phyloP scores from a whole-genome alignment of 1,140 invertebrate genomes.

The Matsumurasca onukii region DNA sequence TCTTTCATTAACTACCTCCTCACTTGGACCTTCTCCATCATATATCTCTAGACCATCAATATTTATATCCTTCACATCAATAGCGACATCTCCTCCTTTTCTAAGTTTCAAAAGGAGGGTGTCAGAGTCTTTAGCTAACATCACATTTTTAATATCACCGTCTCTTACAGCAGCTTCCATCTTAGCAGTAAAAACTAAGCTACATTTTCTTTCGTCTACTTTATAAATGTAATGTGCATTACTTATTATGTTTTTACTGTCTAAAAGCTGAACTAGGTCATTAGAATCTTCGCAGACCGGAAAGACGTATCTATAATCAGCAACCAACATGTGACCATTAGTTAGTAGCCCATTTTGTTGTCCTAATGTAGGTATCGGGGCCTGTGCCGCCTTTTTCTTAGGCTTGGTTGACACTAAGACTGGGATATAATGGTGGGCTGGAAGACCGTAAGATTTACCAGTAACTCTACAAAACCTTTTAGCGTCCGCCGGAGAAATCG shows the following conservation, averaged over 20 bases:
- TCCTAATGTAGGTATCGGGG: conserved; percentile 53
- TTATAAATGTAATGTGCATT: conserved; percentile 71
- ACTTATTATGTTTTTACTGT: conserved; percentile 54
- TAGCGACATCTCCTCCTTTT: conserved; percentile 67
- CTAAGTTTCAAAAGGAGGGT: conserved; percentile 70
- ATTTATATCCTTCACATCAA: conserved; percentile 65
- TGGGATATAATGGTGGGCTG: conserved; percentile 77
- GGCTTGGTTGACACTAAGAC: conserved; percentile 58
- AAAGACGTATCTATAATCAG: conserved; percentile 72
- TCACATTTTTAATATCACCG: conserved; percentile 73
- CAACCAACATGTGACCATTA: conserved; percentile 57
- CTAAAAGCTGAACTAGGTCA: conserved; percentile 61
- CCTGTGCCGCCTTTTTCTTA: conserved; percentile 55
- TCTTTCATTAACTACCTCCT: conserved; percentile 54
- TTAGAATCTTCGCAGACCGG: conserved; percentile 65
- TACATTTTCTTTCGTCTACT: conserved; percentile 68
- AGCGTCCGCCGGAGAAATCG: conserved; percentile 77
- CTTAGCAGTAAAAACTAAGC: conserved; percentile 70
- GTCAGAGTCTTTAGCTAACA: conserved; percentile 72
- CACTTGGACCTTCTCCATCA: conserved; percentile 63
- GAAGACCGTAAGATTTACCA: conserved; percentile 73
- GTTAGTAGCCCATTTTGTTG: conserved; percentile 48
- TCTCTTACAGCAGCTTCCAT: conserved; percentile 74
- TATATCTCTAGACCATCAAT: conserved; percentile 58
- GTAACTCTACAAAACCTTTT: conserved; percentile 78